phyloP scores from a whole-genome alignment of 2,888 invertebrate genomes.

The Drosophila paranaensis region DNA sequence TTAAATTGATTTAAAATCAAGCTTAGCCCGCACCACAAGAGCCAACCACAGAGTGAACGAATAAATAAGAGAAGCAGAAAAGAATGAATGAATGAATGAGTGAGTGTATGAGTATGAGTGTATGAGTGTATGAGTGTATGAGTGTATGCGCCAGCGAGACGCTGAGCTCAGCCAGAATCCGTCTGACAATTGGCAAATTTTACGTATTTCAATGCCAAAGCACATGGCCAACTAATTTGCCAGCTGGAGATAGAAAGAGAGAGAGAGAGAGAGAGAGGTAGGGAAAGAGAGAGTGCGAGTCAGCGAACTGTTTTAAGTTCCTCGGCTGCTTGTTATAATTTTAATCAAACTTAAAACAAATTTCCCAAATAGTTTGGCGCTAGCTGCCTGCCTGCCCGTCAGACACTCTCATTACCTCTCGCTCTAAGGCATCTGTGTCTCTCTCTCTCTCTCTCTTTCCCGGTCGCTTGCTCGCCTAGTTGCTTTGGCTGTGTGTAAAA shows the following conservation, averaged over 20 bases:
- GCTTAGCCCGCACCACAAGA: slow-evolving; percentile 63
- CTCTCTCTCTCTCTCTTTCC: not conserved
- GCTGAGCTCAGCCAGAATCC: slow-evolving; percentile 27
- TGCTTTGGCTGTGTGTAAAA: slow-evolving; percentile 39
- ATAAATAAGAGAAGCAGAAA: slow-evolving; percentile 17
- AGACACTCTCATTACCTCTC: not conserved
- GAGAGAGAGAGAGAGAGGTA: not conserved
- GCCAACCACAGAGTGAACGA: slow-evolving; percentile 37
- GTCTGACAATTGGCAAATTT: slow-evolving; percentile 16
- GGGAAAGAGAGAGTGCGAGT: not conserved
- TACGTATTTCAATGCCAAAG: slow-evolving; percentile 35
- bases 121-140: not conserved
- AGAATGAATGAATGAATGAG: slow-evolving; percentile 48
- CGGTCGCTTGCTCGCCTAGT: slow-evolving; percentile 4
- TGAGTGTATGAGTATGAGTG: slow-evolving; percentile 18
- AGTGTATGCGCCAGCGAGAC: slow-evolving; percentile 3
- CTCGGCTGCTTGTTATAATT: slow-evolving; percentile 59
- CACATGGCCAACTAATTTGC: slow-evolving; percentile 48
- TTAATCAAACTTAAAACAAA: slow-evolving; percentile 70
- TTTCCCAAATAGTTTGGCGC: slow-evolving; percentile 61
- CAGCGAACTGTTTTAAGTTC: slow-evolving; percentile 20
- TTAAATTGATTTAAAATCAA: slow-evolving; percentile 79
- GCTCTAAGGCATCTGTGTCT: no score
- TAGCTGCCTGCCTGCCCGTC: slow-evolving; percentile 28
- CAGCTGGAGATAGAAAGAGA: slow-evolving; percentile 1